phyloP scores from a whole-genome alignment of 1,140 invertebrate species.

The Daktulosphaira vitifoliae region DNA sequence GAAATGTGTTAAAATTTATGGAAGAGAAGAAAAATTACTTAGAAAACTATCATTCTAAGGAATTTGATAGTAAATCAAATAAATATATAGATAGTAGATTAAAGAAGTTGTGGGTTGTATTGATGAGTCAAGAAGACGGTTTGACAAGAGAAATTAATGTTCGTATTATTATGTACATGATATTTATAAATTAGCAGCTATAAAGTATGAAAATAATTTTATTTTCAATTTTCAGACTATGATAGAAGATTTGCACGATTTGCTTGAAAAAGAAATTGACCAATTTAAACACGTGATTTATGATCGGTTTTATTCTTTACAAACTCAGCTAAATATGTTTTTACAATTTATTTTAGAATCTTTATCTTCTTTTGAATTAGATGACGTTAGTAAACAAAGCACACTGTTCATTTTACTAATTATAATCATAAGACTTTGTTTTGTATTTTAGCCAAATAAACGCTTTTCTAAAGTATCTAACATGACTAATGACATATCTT shows the following conservation, averaged over 20 bases:
- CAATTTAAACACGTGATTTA: slow-evolving; percentile 1
- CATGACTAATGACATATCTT: slow-evolving; percentile 1
- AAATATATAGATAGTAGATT: too few relatives aligned
- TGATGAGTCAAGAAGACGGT: slow-evolving; percentile 8
- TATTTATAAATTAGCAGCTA: too few relatives aligned
- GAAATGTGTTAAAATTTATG: too few relatives aligned
- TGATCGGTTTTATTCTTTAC: not conserved
- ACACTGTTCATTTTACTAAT: too few relatives aligned
- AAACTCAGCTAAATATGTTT: slow-evolving; percentile 1
- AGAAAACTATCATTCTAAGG: too few relatives aligned
- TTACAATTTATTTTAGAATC: slow-evolving; percentile 22
- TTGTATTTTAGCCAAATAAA: slow-evolving; percentile 10
- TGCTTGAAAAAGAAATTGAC: not conserved
- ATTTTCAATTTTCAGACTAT: not conserved
- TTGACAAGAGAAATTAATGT: not conserved
- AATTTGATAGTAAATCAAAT: too few relatives aligned
- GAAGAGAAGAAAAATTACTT: too few relatives aligned
- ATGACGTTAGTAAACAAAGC: not conserved
- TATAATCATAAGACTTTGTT: not conserved
- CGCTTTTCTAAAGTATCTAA: not conserved
- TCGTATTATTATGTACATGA: too few relatives aligned
- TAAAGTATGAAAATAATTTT: too few relatives aligned
- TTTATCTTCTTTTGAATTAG: not conserved
- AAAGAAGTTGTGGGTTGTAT: not conserved
- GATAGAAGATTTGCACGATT: not conserved